Percentiles rank a stretch among this genome's conserved stretches.
Evolutionary conservation across 2,113 vertebrate genomes (phyloP).

Genomic region (Chaenogobius annularis): DNA sequence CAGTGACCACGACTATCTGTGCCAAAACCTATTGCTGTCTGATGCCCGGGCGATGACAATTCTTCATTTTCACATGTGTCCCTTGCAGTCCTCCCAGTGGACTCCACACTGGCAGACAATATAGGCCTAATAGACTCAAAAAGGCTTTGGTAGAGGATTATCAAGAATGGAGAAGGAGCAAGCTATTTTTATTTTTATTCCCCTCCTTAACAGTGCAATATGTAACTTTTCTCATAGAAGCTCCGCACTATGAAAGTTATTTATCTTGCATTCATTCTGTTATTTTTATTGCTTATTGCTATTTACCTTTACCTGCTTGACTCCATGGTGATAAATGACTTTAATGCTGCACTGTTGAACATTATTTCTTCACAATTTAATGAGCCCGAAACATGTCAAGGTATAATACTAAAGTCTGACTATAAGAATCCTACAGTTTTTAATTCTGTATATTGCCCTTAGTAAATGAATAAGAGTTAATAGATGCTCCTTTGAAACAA

Average conservation of each 20-base stretch:
- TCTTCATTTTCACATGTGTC: constrained; percentile 63
- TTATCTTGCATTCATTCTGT: too few species aligned
- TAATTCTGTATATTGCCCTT: too few species aligned
- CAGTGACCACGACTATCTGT: constrained; percentile 35
- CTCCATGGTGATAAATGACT: not conserved
- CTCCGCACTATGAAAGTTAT: too few species aligned
- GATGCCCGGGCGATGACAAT: constrained; percentile 50
- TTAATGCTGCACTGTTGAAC: too few species aligned
- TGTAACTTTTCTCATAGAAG: not conserved
- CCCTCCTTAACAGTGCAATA: not conserved
- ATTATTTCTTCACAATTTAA: too few species aligned
- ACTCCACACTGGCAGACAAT: constrained; percentile 57
- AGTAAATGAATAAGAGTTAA: not conserved
- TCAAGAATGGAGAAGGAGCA: constrained; percentile 5
- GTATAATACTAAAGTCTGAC: too few species aligned
- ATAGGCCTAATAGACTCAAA: constrained; percentile 57
- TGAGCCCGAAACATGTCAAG: too few species aligned
- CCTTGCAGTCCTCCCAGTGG: constrained; percentile 54
- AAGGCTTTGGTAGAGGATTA: constrained; percentile 61
- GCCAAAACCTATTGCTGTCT: constrained; percentile 35
- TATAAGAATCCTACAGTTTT: too few species aligned
- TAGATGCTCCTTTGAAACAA: not conserved
- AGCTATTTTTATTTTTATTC: not conserved
- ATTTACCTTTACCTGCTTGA: not conserved
- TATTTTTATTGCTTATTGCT: too few species aligned